Evolutionary conservation across 2,797 vertebrate species (phyloP), one percentile per base, ranked within the genome.

Genomic region (Oryzias sinensis): DNA sequence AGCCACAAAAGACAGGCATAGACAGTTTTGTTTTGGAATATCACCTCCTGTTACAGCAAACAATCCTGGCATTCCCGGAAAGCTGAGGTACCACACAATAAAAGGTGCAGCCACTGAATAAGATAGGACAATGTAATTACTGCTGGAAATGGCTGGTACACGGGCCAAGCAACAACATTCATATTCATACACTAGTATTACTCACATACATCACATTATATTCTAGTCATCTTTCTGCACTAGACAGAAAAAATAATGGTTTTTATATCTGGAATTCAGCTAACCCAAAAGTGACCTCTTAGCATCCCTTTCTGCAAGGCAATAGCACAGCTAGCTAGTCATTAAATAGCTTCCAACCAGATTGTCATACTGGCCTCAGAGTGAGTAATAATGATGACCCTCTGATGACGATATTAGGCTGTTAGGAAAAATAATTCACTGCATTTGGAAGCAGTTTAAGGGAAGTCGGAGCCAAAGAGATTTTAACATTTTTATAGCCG

Each of bases 81-180:
- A 68, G 62, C 65, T 33, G 65, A 60, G 71, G 43, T 37, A 42
- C 69, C 74, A 73, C 73, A 73, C 73, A 71, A 71, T 81, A 62
- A 65, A 53, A 74, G 64, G 72, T 76, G 71, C 64, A 66, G 78
- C 63, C 56, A 56, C 59, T 50, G 54, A 54, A 58, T 59, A 72
- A 71, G 71, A 79, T 79, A 81, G 71, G 59, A 72, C 68, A 77
- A 65, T 64, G 73, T 71, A 74, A 86, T 81, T 84, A 82, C 64
- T 73, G 59, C 56, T 59, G 51, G 49, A 57, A 53, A 54, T 49
- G 62, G 56, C 68, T 42, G 52, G 55, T 6, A 58, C 67, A 76
- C 48, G 33, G 66, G 68, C 59, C 59, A 5, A 53, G 74, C 55
- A 70, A 62, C 62, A 53, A 57, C 47, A 62, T 56, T 41, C 49